Percentiles rank a stretch among this genome's conserved stretches.
phyloP scores from a whole-genome alignment of 1,140 invertebrate species.

The Charaxes varanes region DNA sequence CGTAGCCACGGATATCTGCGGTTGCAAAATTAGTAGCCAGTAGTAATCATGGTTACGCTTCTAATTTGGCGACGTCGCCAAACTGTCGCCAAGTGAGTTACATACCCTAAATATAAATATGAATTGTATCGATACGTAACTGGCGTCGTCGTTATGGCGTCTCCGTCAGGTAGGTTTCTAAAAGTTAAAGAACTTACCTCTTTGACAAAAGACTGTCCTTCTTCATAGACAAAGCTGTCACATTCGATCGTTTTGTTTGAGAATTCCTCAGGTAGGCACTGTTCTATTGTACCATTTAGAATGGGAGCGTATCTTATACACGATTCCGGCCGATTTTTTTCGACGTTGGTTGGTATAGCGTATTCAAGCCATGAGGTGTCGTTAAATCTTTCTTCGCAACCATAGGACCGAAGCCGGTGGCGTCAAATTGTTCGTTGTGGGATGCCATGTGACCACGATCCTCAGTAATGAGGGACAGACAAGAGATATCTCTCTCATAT shows the following conservation, averaged over 20 bases:
- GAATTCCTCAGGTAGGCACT: conserved; percentile 44
- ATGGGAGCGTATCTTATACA: conserved; percentile 36
- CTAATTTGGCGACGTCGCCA: no score
- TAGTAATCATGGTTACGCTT: no score
- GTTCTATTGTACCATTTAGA: conserved; percentile 22
- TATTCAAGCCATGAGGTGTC: conserved; percentile 57
- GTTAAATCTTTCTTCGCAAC: conserved; percentile 57
- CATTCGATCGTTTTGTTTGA: conserved; percentile 39
- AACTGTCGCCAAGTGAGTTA: no score
- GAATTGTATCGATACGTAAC: no score
- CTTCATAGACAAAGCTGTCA: conserved; percentile 45
- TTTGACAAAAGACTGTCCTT: conserved; percentile 46
- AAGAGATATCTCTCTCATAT: no score
- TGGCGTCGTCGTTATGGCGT: background rate
- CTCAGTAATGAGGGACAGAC: no score
- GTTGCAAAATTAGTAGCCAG: no score
- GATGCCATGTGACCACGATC: no score
- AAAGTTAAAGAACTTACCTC: conserved; percentile 51
- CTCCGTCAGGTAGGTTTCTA: background rate
- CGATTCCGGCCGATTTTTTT: conserved; percentile 24
- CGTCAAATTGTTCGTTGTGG: no score
- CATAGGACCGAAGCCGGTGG: no score
- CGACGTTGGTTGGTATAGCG: conserved; percentile 37
- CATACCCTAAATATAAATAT: no score
- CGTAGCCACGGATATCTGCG: no score